A percentile compares a stretch with the other conserved stretches of the same genome.
Conservation (phyloP, 2,113 vertebrate species). For the Amia ocellicauda region DNA sequence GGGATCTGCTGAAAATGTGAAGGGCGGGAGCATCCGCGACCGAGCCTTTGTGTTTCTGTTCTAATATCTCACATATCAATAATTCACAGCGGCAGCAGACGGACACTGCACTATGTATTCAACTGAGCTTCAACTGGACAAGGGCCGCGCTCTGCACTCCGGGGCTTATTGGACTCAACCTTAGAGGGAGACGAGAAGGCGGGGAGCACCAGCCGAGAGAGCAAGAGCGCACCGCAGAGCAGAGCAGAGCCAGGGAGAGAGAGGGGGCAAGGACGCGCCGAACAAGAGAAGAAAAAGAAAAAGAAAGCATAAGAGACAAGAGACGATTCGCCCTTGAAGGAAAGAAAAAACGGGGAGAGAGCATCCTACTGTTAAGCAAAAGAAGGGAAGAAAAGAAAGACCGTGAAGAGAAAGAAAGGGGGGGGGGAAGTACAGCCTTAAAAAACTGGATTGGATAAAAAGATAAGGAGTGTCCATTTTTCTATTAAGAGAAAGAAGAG, state of each 20-base stretch:
- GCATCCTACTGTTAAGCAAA: too few relatives aligned
- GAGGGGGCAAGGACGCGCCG: conserved; percentile 13
- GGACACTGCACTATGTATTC: conserved; percentile 73
- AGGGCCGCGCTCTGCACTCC: conserved; percentile 57
- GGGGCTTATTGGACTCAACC: conserved; percentile 41
- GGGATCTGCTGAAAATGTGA: conserved; percentile 36
- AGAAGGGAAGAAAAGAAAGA: conserved; percentile 17
- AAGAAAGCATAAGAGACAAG: conserved; percentile 6
- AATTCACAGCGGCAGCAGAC: conserved; percentile 73
- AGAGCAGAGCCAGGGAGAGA: conserved; percentile 19
- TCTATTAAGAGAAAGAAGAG: conserved; percentile 13
- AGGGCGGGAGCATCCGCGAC: conserved; percentile 52
- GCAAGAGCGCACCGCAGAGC: conserved; percentile 19
- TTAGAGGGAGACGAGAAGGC: conserved; percentile 52
- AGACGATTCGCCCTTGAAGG: too few relatives aligned
- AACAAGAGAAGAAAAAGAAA: conserved; percentile 12
- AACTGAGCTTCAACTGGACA: conserved; percentile 57
- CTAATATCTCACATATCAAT: conserved; percentile 76
- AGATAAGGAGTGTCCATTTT: conserved; percentile 4
- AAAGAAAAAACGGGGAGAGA: too few relatives aligned
- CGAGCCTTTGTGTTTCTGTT: conserved; percentile 76
- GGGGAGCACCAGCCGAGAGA: conserved; percentile 26
- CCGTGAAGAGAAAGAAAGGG: too few relatives aligned
- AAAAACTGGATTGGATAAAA: conserved; percentile 1
- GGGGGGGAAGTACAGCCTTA: too few relatives aligned